phyloP scores from a whole-genome alignment of 2,888 invertebrate genomes.

The Diarsia dahlii region DNA sequence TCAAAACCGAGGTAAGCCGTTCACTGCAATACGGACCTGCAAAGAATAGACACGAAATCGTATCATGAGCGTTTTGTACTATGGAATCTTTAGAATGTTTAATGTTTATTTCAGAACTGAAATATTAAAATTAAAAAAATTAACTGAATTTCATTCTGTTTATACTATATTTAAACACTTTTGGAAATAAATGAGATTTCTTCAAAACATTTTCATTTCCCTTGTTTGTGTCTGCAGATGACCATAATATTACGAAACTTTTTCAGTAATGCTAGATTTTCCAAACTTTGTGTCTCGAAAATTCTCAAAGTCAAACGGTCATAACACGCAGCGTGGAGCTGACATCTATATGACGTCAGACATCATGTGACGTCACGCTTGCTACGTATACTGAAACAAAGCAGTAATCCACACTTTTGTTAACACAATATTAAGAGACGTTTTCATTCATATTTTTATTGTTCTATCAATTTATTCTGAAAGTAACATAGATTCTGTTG shows the following conservation, averaged over 20 bases:
- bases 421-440: not conserved
- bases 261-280: not conserved
- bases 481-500: not conserved
- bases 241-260: not conserved
- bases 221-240: not conserved
- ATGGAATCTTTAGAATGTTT: too few relatives aligned
- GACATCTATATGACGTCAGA: slow-evolving; percentile 18
- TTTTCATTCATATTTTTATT: not conserved
- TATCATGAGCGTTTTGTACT: not conserved
- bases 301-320: not conserved
- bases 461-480: not conserved
- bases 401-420: not conserved
- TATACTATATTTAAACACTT: not conserved
- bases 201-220: not conserved
- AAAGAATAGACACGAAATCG: slow-evolving; percentile 15
- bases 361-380: slow-evolving; percentile 3
- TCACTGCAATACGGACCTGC: slow-evolving; percentile 23
- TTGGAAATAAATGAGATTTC: slow-evolving; percentile 5
- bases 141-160: too few relatives aligned
- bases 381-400: not conserved
- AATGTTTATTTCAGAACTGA: too few relatives aligned
- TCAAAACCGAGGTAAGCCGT: not conserved
- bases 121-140: too few relatives aligned
- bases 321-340: not conserved
- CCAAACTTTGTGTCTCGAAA: not conserved